A percentile compares a stretch with the other conserved stretches of the same genome.
Conservation (phyloP, 2,888 invertebrate species). For the Cerceris rybyensis region DNA sequence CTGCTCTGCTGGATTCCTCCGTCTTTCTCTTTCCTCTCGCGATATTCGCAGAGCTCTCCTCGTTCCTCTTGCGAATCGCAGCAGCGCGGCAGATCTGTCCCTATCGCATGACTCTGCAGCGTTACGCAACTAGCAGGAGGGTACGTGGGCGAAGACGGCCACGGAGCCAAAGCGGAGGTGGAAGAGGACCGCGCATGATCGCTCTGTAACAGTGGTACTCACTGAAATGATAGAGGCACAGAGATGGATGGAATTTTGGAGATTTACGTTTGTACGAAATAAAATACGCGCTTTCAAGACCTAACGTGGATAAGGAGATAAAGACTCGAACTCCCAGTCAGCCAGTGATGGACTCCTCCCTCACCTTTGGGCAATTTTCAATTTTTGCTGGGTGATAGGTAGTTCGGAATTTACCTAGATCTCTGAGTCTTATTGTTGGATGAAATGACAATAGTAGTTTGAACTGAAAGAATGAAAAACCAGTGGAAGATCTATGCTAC, state of each 20-base stretch:
- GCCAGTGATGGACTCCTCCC: too few relatives aligned
- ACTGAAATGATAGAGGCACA: neutral
- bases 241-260: neutral
- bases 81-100: conserved; percentile 49
- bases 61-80: conserved; percentile 17
- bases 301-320: too few relatives aligned
- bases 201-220: conserved; percentile 31
- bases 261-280: too few relatives aligned
- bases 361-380: too few relatives aligned
- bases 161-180: conserved; percentile 15
- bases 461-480: too few relatives aligned
- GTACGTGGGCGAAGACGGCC: conserved; percentile 37
- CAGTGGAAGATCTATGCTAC: too few relatives aligned
- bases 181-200: conserved; percentile 34
- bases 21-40: conserved; percentile 13
- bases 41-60: conserved; percentile 9
- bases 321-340: too few relatives aligned
- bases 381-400: too few relatives aligned
- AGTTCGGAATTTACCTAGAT: too few relatives aligned
- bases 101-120: conserved; percentile 67
- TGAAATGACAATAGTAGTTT: too few relatives aligned
- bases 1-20: neutral
- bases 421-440: too few relatives aligned
- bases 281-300: too few relatives aligned
- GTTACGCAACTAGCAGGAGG: conserved; percentile 64